phyloP scores from a whole-genome alignment of 2,888 invertebrate species.

The Mythimna loreyi region DNA sequence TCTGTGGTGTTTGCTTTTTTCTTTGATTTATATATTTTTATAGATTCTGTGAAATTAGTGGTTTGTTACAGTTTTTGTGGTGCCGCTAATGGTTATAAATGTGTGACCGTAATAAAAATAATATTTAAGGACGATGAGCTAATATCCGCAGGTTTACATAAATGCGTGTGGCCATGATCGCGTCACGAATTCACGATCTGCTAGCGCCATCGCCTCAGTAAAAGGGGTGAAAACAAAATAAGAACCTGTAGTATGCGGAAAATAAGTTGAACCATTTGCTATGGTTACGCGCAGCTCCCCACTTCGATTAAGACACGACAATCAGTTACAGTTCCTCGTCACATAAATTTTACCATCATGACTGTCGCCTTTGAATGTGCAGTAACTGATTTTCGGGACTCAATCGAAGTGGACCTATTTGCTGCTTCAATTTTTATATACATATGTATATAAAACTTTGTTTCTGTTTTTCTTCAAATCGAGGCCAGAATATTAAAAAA shows the following conservation, averaged over 20 bases:
- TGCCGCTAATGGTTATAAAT: conserved; percentile 85
- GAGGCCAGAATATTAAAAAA: no score
- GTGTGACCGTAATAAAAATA: conserved; percentile 76
- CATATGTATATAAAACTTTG: no score
- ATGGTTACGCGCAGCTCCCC: no score
- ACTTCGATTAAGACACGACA: no score
- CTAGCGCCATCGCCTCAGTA: conserved; percentile 13
- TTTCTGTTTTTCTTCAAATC: neutral
- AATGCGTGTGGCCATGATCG: conserved; percentile 60
- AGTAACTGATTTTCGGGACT: no score
- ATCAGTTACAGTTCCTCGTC: no score
- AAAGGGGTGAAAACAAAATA: neutral
- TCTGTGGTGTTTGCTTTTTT: conserved; percentile 85
- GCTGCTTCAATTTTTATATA: no score
- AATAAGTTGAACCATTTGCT: no score
- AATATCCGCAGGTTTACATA: conserved; percentile 31
- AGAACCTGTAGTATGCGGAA: no score
- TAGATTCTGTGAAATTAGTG: conserved; percentile 86
- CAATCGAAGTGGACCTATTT: no score
- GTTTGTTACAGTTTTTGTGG: conserved; percentile 83
- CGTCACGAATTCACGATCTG: conserved; percentile 7
- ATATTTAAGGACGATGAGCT: conserved; percentile 48
- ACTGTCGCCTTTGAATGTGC: no score
- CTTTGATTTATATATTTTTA: conserved; percentile 87
- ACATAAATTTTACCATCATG: no score